Evolutionary conservation across 2,888 invertebrate species (phyloP).

Genomic region (Pyrrhosoma nymphula): DNA sequence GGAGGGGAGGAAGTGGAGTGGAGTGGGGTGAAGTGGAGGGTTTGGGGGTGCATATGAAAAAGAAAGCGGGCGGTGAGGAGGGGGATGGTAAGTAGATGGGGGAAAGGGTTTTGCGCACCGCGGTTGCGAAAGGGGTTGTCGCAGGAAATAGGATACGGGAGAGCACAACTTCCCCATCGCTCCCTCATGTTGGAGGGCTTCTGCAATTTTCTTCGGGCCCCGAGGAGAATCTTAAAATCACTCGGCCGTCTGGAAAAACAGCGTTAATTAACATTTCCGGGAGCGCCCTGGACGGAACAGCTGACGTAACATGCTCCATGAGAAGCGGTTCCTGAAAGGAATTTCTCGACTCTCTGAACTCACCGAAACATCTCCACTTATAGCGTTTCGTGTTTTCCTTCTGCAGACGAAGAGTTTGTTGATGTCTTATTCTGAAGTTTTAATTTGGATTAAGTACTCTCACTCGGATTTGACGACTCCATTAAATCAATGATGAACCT

Average conservation of each 20-base stretch:
- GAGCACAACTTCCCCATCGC: neutral
- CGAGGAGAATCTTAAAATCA: neutral
- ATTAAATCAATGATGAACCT: too few relatives aligned
- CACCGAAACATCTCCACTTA: neutral
- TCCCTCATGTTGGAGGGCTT: neutral
- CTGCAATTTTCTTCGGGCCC: neutral
- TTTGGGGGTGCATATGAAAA: neutral
- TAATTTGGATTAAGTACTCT: neutral
- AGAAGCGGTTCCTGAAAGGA: neutral
- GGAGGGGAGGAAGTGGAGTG: neutral
- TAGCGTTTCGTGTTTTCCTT: neutral
- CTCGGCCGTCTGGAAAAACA: neutral
- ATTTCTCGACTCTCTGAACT: neutral
- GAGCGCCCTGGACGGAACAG: neutral
- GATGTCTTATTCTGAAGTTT: neutral
- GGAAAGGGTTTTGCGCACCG: too few relatives aligned
- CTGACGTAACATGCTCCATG: neutral
- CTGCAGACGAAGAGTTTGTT: neutral
- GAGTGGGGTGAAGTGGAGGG: neutral
- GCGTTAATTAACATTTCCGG: neutral
- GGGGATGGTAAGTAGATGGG: too few relatives aligned
- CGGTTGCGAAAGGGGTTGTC: neutral
- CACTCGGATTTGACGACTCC: neutral
- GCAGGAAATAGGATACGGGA: neutral
- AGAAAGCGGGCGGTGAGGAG: neutral